Evolutionary conservation across 2,113 vertebrate species (phyloP), one percentile per base, ranked within the genome.

Genomic region (Carassius carassius): DNA sequence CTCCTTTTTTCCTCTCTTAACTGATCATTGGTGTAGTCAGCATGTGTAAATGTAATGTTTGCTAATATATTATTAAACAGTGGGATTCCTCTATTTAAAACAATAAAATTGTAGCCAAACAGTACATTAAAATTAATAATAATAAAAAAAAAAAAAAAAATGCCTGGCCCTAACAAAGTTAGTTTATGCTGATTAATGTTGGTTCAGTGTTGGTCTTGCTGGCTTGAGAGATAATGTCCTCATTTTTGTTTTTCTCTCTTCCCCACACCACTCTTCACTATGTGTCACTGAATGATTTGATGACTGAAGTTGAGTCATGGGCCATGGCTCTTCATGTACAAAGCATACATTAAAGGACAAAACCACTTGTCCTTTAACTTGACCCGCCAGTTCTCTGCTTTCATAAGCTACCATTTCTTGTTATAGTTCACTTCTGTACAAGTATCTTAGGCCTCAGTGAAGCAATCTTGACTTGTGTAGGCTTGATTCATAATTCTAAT

Each of bases 391-490:
- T 25, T 23, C 29, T 29, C 25, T 56, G 16, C 49, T 35, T 54
- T 29, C 32, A 54, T 77, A 56, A 54, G 16, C 47, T 56, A 35
- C 2, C 14, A 17, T 54, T 21, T 35, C 21, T 63, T 81, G 56
- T 72, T 37, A 25, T 19, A 63, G 5, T 17, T 37, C 2, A 12
- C 47, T 17, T 12, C 17, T 23, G 47, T 32, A 77, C 58, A 29
- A 62, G 74, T 29, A 19, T 49, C 67, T 47, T 29, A 49, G 67
- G 23, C 5, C 51, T 23, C 1, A 41, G 19, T 35, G n/a, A 51
- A 54, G 32, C 6, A 62, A 21, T 62, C 35, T 62, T 79, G 77
- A 62, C 35, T 62, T n/a, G 13, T 78, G 76, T 62, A 62, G 35
- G 56, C 12, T 16, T 76, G 35, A 78, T 32, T 60, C n/a, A n/a